Base-by-base conservation (phyloP, 53 echinoderm and acorn worm genomes). In the Echinarachnius parma region DNA sequence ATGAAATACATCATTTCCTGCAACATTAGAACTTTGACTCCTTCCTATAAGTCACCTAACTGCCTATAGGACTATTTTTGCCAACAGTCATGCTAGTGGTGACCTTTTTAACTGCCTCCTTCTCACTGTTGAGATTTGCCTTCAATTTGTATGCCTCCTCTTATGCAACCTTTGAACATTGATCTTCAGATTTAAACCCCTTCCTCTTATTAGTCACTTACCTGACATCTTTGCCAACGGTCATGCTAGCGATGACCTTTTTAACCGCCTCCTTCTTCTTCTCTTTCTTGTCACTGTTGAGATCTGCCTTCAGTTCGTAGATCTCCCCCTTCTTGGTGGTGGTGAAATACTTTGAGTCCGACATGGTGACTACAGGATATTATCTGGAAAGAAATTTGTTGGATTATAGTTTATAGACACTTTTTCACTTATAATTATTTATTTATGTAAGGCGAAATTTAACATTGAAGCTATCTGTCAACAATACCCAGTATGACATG, bases 281-380 rank as follows among this genome's bases (percentile, higher is more conserved):
- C 60, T 94, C 95, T 62, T 94, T 94, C 64, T 82, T 90, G 75
- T 94, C 95, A 55, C 95, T 94, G 61, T 94, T 94, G 14, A 94
- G 78, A 46, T 94, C 95, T 0, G 90, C 95, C 62, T 94, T 94
- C 76, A 94, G 64, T 69, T 94, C 95, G 61, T 87, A 94, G 62
- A 94, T 94, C 77, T 94, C 95, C 48, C 95, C 95, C 77, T 94
- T n/a, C n/a, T 94, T 94, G 76, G 95, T 94, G 58, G 95, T 94
- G 34, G 95, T 94, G 70, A 94, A 94, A 46, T 94, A 94, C 61
- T 94, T 94, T 34, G 95, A 94, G 29, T 94, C 95, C 37, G 95
- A 86, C 95, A 94, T 94, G 46, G 64, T 93, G 93, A 53, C 7
- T n/a, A n/a, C n/a, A n/a, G n/a, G n/a, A n/a, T n/a, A n/a, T n/a